Percentiles rank a stretch among this genome's conserved stretches.
phyloP scores from a whole-genome alignment of 1,140 invertebrate species.

The Augochlora pura region DNA sequence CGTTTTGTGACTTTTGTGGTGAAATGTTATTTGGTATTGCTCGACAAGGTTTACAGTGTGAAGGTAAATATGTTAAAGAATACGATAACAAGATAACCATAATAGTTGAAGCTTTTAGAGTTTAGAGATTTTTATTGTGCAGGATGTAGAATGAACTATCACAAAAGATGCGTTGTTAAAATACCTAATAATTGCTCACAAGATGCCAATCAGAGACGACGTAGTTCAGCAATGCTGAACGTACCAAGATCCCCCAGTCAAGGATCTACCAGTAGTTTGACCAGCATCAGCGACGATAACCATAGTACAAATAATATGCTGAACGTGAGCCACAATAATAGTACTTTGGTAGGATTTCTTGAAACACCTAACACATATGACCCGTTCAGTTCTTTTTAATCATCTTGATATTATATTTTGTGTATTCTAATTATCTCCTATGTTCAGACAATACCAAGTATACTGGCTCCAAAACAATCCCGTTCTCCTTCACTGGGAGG shows the following conservation, averaged over 20 bases:
- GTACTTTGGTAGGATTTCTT: constrained; percentile 71
- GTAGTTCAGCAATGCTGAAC: constrained; percentile 82
- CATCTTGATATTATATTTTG: background rate
- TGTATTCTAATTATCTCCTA: constrained; percentile 1
- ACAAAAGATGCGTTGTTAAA: constrained; percentile 99
- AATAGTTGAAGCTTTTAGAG: background rate
- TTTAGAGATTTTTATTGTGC: constrained; percentile 55
- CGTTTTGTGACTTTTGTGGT: constrained; percentile 99
- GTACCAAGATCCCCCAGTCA: constrained; percentile 86
- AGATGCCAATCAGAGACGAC: constrained; percentile 80
- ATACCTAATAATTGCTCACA: constrained; percentile 97
- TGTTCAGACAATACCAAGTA: constrained; percentile 73
- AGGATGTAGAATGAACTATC: constrained; percentile 99
- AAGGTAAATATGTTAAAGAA: constrained; percentile 84
- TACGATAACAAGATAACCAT: background rate
- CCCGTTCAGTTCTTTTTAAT: background rate
- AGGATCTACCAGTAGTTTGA: constrained; percentile 80
- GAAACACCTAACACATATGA: background rate
- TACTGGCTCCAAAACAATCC: constrained; percentile 78
- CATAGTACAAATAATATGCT: constrained; percentile 75
- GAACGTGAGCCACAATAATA: constrained; percentile 77
- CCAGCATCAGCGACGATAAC: constrained; percentile 78
- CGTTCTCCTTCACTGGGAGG: constrained; percentile 89
- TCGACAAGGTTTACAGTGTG: constrained; percentile 98
- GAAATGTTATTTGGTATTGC: constrained; percentile 99